Base-by-base conservation (phyloP, 2,888 invertebrate species). In the Cephus spinipes region DNA sequence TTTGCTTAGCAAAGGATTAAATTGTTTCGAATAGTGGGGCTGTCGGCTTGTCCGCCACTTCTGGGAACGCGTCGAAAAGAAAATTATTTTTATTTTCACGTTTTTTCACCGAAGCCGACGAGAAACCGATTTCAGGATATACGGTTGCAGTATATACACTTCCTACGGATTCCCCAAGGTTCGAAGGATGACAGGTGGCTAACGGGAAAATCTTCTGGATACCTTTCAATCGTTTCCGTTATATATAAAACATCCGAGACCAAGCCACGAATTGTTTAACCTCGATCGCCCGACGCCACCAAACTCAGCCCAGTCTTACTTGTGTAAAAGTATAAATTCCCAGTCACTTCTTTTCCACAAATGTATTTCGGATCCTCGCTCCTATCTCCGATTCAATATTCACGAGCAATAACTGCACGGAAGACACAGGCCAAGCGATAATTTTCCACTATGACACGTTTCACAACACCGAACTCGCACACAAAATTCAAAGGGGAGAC, bases 261-360 rank as follows among this genome's bases (percentile, higher is more conserved):
- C 2, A 1, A 55, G 55, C 15, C 55, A 55, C 15, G 23, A 23
- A 6, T 15, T 23, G 9, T 23, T 55, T 55, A 23, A 55, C 55
- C 23, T 55, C 55, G 9, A 55, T 15, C 55, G 55, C 23, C 9
- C 55, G 23, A 23, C 55, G 2, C 4, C 12, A 12, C 9, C 23
- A 2, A 55, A 23, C 40, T 15, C 40, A 55, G 6, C 6, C 55
- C 55, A 1, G 9, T 55, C 1, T 1, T 9, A 23, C 23, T 40
- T 15, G 23, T 23, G 23, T 23, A 4, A 55, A 23, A 9, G 6
- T 55, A 55, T 23, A 55, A 55, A 55, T 55, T 55, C 0, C 6
- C 4, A 55, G 9, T 23, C 15, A 23, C 15, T 40, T 55, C 23
- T 83, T 82, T 83, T 82, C 79, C 75, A 76, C 73, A 68, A 31